These are phyloP conservation scores for Melopsittacus undulatus DNA, from an alignment of 2,797 vertebrate genomes.

Conservation along the genomic window DNA sequence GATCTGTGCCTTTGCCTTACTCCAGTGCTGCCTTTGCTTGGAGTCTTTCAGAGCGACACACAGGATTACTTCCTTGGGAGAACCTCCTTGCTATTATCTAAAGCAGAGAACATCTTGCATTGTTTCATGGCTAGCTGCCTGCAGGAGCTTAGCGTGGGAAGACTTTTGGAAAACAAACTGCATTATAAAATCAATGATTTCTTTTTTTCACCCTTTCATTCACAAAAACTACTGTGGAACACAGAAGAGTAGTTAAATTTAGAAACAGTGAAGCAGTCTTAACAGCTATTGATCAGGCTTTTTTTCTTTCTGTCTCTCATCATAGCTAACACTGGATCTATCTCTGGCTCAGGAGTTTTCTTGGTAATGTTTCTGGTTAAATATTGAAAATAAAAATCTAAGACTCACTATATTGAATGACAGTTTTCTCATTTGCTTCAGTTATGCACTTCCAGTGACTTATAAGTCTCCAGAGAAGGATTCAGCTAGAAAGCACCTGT, in stretches of 20 bases:
- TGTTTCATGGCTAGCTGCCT: background rate
- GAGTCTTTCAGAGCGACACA: background rate
- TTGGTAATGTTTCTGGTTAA: background rate
- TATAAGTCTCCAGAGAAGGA: background rate
- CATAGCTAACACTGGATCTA: background rate
- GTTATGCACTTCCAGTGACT: background rate
- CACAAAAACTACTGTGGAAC: rapidly evolving
- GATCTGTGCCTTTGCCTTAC: background rate
- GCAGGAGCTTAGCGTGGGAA: background rate
- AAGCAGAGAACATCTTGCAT: background rate
- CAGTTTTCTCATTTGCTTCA: background rate
- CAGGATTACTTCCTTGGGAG: background rate
- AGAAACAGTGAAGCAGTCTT: rapidly evolving
- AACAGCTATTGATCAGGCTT: background rate
- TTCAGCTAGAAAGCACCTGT: background rate
- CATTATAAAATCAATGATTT: background rate
- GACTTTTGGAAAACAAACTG: background rate
- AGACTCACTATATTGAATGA: background rate
- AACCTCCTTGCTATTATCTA: background rate
- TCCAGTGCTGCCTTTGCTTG: background rate
- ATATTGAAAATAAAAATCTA: background rate
- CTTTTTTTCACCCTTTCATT: background rate
- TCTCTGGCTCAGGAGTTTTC: background rate
- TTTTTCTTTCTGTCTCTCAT: background rate
- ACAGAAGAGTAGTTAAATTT: background rate